Evolutionary conservation across 2,888 invertebrate genomes (phyloP).

Genomic region (Sarcophaga subvicina): DNA sequence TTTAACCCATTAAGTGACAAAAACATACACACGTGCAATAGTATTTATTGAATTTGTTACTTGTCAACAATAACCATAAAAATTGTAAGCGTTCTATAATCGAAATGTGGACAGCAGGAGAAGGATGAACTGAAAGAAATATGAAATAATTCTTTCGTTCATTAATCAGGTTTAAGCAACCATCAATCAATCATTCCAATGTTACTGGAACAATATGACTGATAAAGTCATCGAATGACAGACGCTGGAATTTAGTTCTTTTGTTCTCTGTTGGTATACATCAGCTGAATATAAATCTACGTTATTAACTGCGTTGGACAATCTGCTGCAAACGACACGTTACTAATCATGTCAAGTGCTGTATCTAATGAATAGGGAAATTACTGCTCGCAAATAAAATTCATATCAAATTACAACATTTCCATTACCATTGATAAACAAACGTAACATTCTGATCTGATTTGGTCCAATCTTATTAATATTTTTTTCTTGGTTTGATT

Average conservation of each 20-base stretch:
- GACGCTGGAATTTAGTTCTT: conserved; percentile 49
- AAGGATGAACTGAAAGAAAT: background rate
- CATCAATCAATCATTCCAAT: conserved; percentile 65
- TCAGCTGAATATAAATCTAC: no score
- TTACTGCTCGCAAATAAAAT: no score
- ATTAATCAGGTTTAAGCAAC: conserved; percentile 54
- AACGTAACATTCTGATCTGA: no score
- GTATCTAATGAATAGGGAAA: no score
- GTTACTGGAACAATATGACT: conserved; percentile 40
- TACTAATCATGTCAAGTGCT: no score
- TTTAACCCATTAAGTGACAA: background rate
- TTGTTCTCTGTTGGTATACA: background rate
- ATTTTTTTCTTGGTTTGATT: no score
- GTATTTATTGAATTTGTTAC: background rate
- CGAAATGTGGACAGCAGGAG: background rate
- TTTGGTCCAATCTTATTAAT: no score
- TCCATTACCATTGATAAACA: no score
- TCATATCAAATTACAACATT: no score
- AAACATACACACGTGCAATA: background rate
- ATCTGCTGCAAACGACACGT: no score
- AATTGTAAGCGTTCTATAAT: background rate
- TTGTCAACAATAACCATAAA: conserved; percentile 25
- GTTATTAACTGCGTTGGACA: no score
- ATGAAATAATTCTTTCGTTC: conserved; percentile 23
- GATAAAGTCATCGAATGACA: conserved; percentile 59